A percentile compares a stretch with the other conserved stretches of the same genome.
phyloP scores from a whole-genome alignment of 2,888 invertebrate genomes.

The Pristionchus japonicus region DNA sequence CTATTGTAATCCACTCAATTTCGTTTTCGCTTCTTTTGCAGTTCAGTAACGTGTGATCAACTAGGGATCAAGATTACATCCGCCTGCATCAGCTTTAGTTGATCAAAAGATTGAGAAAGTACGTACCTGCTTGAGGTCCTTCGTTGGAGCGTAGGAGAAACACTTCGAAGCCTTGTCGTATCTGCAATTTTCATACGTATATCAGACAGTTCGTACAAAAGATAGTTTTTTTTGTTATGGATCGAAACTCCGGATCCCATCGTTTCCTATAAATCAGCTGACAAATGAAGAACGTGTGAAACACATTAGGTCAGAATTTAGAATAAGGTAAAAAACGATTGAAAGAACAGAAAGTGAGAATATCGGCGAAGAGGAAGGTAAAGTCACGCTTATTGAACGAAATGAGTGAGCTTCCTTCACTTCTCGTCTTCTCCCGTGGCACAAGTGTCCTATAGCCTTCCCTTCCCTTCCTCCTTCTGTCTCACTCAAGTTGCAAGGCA shows the following conservation, averaged over 20 bases:
- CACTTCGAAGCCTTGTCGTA: slow-evolving; percentile 75
- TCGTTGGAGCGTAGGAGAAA: slow-evolving; percentile 75
- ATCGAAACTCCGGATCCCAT: too few relatives aligned
- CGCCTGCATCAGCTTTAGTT: slow-evolving; percentile 55
- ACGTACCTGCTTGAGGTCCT: slow-evolving; percentile 68
- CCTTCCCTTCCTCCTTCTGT: background rate
- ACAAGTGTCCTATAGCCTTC: slow-evolving; percentile 9
- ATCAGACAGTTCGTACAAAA: too few relatives aligned
- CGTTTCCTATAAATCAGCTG: too few relatives aligned
- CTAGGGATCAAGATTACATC: slow-evolving; percentile 51
- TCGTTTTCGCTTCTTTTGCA: too few relatives aligned
- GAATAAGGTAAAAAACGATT: background rate
- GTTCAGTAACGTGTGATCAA: too few relatives aligned
- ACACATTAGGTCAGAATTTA: background rate
- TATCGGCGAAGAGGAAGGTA: background rate
- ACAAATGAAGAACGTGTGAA: too few relatives aligned
- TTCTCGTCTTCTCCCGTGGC: background rate
- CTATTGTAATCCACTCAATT: background rate
- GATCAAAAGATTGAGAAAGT: too few relatives aligned
- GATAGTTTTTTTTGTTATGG: too few relatives aligned
- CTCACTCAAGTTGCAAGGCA: background rate
- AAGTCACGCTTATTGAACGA: background rate
- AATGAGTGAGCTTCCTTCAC: slow-evolving; percentile 11
- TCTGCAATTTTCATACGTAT: slow-evolving; percentile 55
- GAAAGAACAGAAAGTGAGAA: too few relatives aligned